phyloP scores from a whole-genome alignment of 2,888 invertebrate genomes.

The Phengaris alcon region DNA sequence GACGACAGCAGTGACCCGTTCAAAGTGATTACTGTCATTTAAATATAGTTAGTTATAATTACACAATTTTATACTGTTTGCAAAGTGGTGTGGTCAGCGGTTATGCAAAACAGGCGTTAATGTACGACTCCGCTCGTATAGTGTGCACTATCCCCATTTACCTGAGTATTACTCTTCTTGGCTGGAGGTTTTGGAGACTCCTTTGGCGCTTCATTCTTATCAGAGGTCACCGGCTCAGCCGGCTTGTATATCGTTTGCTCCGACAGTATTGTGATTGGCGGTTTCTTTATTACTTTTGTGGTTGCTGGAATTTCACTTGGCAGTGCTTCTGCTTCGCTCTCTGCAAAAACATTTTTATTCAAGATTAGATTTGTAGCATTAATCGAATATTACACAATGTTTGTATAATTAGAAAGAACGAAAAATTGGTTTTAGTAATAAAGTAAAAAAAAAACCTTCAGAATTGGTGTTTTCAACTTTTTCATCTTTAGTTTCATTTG shows the following conservation, averaged over 20 bases:
- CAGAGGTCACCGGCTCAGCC: background rate
- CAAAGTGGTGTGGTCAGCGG: too few relatives aligned
- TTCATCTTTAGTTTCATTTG: slow-evolving; percentile 24
- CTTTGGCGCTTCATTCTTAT: background rate
- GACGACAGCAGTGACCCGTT: too few relatives aligned
- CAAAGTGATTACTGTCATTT: too few relatives aligned
- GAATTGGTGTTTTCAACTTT: slow-evolving; percentile 35
- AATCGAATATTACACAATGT: background rate
- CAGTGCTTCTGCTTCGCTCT: slow-evolving; percentile 54
- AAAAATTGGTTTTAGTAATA: background rate
- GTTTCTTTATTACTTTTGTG: slow-evolving; percentile 46
- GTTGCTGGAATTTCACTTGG: slow-evolving; percentile 44
- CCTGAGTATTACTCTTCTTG: slow-evolving; percentile 42
- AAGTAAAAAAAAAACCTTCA: slow-evolving; percentile 33
- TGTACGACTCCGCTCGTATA: too few relatives aligned
- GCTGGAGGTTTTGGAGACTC: slow-evolving; percentile 23
- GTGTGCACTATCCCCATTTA: slow-evolving; percentile 31
- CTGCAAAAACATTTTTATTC: slow-evolving; percentile 41
- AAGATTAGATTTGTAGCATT: slow-evolving; percentile 2
- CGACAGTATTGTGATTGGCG: slow-evolving; percentile 25
- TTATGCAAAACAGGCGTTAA: too few relatives aligned
- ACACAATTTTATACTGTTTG: too few relatives aligned
- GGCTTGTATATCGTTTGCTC: slow-evolving; percentile 30
- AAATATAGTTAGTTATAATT: too few relatives aligned
- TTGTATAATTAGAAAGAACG: background rate